Evolutionary conservation across 2,797 vertebrate species (phyloP).

Genomic region (Sebastes minor): DNA sequence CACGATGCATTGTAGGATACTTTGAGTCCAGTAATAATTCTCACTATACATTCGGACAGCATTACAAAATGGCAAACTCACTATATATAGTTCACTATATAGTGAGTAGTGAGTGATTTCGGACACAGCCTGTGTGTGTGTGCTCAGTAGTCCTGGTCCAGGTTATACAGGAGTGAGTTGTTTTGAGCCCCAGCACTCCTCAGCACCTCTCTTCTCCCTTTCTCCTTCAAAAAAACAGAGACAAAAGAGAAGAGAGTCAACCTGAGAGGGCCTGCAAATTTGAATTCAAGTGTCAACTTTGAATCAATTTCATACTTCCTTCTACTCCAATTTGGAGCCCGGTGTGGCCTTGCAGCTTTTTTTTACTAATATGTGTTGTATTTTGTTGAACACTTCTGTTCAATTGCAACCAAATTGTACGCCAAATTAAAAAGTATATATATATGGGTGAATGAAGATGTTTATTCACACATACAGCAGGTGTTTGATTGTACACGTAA

Average conservation of each 20-base stretch:
- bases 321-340: background rate
- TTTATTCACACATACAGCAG: background rate
- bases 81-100: no score
- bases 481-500: background rate
- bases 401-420: background rate
- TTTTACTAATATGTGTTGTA: background rate
- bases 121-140: conserved; percentile 31
- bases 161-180: conserved; percentile 83
- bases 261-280: conserved; percentile 68
- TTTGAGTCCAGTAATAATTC: no score
- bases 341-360: background rate
- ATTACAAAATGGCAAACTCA: no score
- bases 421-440: background rate
- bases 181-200: conserved; percentile 77
- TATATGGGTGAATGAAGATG: background rate
- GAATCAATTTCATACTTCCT: background rate
- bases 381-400: background rate
- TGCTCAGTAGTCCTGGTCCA: conserved; percentile 84
- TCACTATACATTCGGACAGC: no score
- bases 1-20: no score
- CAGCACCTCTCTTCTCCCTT: conserved; percentile 89
- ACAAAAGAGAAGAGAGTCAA: conserved; percentile 89
- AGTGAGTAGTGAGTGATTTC: no score
- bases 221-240: conserved; percentile 89
- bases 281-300: conserved; percentile 16